phyloP scores from a whole-genome alignment of 2,113 vertebrate genomes.

The Trachemys scripta region DNA sequence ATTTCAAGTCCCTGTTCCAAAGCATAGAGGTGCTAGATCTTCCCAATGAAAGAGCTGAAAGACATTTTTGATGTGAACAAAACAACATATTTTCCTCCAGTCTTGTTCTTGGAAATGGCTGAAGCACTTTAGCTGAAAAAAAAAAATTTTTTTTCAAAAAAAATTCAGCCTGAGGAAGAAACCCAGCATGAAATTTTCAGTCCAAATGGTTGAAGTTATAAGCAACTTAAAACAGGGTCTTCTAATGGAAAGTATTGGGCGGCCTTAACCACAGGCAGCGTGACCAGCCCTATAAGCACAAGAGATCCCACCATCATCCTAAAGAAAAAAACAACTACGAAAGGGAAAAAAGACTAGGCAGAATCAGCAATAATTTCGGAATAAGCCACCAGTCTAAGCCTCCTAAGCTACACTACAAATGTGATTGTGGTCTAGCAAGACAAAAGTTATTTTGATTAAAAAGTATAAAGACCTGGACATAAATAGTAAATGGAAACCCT shows the following conservation, averaged over 20 bases:
- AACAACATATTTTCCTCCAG: too few relatives aligned
- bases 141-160: not conserved
- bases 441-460: not conserved
- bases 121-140: not conserved
- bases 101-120: not conserved
- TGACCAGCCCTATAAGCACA: not conserved
- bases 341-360: fast-evolving
- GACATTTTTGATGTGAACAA: not conserved
- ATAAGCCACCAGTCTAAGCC: not conserved
- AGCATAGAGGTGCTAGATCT: not conserved
- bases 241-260: not conserved
- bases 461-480: not conserved
- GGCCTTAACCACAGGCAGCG: not conserved
- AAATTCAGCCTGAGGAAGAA: not conserved
- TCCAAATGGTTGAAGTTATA: not conserved
- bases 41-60: not conserved
- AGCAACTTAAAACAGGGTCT: not conserved
- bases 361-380: not conserved
- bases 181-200: not conserved
- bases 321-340: not conserved
- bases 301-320: not conserved
- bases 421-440: not conserved
- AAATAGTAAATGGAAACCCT: not conserved
- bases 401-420: not conserved
- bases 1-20: not conserved